Evolutionary conservation across 2,888 invertebrate species (phyloP).

Genomic region (Dicyrtoma fusca): DNA sequence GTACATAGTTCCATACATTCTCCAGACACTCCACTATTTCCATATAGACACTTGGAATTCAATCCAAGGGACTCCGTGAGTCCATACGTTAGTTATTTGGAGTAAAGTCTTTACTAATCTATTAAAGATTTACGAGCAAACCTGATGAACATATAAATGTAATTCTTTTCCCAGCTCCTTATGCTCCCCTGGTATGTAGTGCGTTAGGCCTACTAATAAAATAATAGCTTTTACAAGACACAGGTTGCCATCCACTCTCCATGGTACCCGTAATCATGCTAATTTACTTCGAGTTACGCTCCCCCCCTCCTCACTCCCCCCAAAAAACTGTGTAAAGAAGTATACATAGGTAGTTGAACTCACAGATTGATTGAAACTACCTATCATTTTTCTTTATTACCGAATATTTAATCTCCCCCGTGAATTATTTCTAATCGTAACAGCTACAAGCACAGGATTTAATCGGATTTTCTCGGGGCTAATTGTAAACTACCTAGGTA

Average conservation of each 20-base stretch:
- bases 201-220: slow-evolving; percentile 2
- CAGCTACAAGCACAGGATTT: not conserved
- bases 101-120: slow-evolving; percentile 24
- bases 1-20: not conserved
- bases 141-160: not conserved
- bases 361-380: slow-evolving; percentile 18
- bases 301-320: too few species aligned
- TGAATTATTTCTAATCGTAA: slow-evolving; percentile 1
- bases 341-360: not conserved
- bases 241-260: not conserved
- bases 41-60: not conserved
- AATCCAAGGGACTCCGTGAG: too few species aligned
- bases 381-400: slow-evolving; percentile 13
- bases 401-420: not conserved
- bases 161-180: not conserved
- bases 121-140: slow-evolving; percentile 26
- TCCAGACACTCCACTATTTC: too few species aligned
- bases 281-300: slow-evolving; percentile 21
- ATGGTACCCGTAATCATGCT: slow-evolving; percentile 25
- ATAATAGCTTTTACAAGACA: not conserved
- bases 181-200: too few species aligned
- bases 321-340: too few species aligned
- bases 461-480: slow-evolving; percentile 27
- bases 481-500: not conserved
- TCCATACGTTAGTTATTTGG: slow-evolving; percentile 4